Conservation (phyloP, 2,797 vertebrate genomes). For the Distichodus sexfasciatus region DNA sequence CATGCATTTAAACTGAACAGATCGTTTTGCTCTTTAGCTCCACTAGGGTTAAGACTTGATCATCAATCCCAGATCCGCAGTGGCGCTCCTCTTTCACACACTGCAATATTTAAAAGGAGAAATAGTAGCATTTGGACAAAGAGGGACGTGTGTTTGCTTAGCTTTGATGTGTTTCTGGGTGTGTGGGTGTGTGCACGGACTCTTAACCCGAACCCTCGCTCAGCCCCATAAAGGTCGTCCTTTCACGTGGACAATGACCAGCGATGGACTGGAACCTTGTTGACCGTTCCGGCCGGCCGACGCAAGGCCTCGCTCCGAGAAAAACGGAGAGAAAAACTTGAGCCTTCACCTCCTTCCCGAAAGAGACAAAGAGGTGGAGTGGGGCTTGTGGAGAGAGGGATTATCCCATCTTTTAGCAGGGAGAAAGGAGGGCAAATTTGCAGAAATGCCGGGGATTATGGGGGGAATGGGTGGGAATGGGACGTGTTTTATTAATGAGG, state of each 20-base stretch:
- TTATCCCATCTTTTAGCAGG: constrained; percentile 49
- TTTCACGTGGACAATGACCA: constrained; percentile 83
- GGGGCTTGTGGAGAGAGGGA: constrained; percentile 43
- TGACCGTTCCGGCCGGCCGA: constrained; percentile 79
- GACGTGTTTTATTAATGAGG: neutral
- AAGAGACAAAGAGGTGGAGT: constrained; percentile 30
- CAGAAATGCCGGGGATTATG: constrained; percentile 59
- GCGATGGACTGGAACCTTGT: constrained; percentile 81
- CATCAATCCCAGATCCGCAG: constrained; percentile 36
- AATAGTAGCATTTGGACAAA: constrained; percentile 46
- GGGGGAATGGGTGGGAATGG: constrained; percentile 40
- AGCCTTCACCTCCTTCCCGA: constrained; percentile 23
- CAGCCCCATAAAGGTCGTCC: constrained; percentile 47
- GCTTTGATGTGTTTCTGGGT: constrained; percentile 88
- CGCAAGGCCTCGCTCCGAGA: constrained; percentile 52
- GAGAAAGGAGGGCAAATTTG: constrained; percentile 33
- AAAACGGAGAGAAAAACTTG: constrained; percentile 17
- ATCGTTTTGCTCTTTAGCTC: too few relatives aligned
- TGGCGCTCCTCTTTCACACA: constrained; percentile 17
- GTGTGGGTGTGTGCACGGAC: constrained; percentile 77
- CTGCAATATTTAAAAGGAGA: neutral
- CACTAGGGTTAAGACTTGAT: neutral
- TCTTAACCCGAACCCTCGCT: constrained; percentile 68
- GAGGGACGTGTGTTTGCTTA: constrained; percentile 74
- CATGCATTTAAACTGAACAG: too few relatives aligned